These are phyloP conservation scores for Scomberomorus guttatus DNA, from an alignment of 2,797 vertebrate species.

Conservation along the genomic window DNA sequence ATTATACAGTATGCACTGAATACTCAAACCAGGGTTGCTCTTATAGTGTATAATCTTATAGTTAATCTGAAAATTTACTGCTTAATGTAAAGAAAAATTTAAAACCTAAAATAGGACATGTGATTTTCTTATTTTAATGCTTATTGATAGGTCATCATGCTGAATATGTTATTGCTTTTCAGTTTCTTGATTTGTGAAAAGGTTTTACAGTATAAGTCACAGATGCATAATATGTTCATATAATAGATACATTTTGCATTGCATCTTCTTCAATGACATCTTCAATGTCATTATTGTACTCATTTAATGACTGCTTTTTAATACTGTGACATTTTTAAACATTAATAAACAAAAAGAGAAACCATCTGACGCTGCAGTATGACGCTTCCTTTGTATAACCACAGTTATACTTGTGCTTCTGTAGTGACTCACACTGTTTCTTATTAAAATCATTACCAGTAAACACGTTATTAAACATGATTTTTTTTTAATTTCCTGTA, in stretches of 20 bases:
- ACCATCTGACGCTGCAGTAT: neutral
- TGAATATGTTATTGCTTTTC: neutral
- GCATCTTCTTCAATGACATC: neutral
- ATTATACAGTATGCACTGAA: neutral
- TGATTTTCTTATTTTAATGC: neutral
- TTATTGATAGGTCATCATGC: neutral
- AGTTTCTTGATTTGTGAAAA: neutral
- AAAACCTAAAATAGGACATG: too few species aligned
- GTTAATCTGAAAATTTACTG: neutral
- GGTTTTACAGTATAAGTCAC: neutral
- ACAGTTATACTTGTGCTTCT: neutral
- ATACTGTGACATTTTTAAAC: neutral
- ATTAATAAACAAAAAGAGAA: conserved; percentile 17
- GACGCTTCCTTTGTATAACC: neutral
- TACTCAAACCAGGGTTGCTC: neutral
- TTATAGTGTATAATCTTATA: too few species aligned
- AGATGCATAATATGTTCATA: neutral
- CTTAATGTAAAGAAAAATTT: neutral
- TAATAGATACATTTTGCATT: neutral
- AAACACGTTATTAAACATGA: neutral
- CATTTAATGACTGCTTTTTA: neutral
- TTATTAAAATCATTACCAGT: neutral
- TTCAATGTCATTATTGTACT: neutral
- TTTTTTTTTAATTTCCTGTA: conserved; percentile 18
- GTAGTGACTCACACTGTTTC: neutral